A percentile compares a stretch with the other conserved stretches of the same genome.
Evolutionary conservation across 2,888 invertebrate genomes (phyloP).

Genomic region (Anthrax anthrax): DNA sequence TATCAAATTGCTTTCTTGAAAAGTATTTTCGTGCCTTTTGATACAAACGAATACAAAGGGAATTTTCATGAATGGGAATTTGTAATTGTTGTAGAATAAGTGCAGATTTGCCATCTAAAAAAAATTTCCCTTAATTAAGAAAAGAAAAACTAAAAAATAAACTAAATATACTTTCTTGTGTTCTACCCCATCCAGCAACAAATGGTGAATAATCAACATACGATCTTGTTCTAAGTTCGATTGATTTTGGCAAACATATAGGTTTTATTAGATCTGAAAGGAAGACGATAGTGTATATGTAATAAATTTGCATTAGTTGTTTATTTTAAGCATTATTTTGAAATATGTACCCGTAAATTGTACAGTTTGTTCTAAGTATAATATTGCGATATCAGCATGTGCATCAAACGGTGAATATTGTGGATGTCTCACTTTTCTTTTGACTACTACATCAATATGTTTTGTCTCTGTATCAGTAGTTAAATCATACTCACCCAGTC

Average conservation of each 20-base stretch:
- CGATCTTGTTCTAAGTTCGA: constrained; percentile 38
- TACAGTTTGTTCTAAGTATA: constrained; percentile 30
- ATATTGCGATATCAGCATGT: constrained; percentile 65
- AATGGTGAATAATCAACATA: constrained; percentile 47
- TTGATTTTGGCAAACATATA: constrained; percentile 55
- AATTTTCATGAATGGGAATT: constrained; percentile 51
- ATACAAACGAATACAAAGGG: constrained; percentile 39
- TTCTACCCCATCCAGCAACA: constrained; percentile 49
- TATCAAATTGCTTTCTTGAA: constrained; percentile 26
- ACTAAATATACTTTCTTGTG: constrained; percentile 19
- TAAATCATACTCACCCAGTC: constrained; percentile 67
- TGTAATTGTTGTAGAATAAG: constrained; percentile 50
- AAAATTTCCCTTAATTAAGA: constrained; percentile 38
- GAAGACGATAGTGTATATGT: constrained; percentile 7
- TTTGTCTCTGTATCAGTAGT: constrained; percentile 42
- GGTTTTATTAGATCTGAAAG: constrained; percentile 52
- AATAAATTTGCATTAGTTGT: not conserved
- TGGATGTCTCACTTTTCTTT: constrained; percentile 23
- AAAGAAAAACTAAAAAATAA: not conserved
- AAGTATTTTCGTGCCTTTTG: constrained; percentile 18
- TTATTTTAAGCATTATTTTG: too few relatives aligned
- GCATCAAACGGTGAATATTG: constrained; percentile 31
- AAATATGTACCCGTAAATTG: not conserved
- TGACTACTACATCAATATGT: constrained; percentile 41
- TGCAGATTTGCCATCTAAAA: constrained; percentile 57